Evolutionary conservation across 1,140 invertebrate species (phyloP).

Genomic region (Chironomus striatipennis): DNA sequence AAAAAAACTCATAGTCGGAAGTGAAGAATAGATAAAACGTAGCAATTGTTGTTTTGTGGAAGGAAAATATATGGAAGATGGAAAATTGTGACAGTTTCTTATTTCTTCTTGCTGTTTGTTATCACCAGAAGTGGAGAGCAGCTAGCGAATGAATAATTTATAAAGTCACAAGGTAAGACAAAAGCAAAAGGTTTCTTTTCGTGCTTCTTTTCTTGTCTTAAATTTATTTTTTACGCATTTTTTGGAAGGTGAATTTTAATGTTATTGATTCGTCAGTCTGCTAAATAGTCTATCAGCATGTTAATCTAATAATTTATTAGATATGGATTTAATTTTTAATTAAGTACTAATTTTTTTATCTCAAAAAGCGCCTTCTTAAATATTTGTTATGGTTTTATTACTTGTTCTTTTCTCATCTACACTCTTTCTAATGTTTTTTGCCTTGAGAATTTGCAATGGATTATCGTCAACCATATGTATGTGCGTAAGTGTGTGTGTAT

Average conservation of each 20-base stretch:
- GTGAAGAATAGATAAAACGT: too few relatives aligned
- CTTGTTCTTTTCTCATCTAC: too few relatives aligned
- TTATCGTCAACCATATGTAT: not conserved
- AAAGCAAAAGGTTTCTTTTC: not conserved
- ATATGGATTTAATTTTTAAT: too few relatives aligned
- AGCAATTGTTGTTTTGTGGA: not conserved
- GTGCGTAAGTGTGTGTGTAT: not conserved
- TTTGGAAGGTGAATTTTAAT: too few relatives aligned
- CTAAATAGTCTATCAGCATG: too few relatives aligned
- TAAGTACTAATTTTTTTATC: too few relatives aligned
- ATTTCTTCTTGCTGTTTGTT: not conserved
- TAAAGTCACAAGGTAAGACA: conserved; percentile 7
- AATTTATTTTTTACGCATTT: not conserved
- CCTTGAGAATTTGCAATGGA: not conserved
- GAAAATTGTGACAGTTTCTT: not conserved
- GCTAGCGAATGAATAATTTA: not conserved
- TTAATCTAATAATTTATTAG: too few relatives aligned
- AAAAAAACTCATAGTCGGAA: too few relatives aligned
- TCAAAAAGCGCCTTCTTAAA: too few relatives aligned
- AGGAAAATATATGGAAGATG: not conserved
- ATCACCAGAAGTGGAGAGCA: not conserved
- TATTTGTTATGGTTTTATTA: too few relatives aligned
- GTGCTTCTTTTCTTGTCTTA: not conserved
- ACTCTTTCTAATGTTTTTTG: too few relatives aligned
- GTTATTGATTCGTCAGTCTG: too few relatives aligned